Conservation (phyloP, 1,140 invertebrate species). For the Sweltsa coloradensis region DNA sequence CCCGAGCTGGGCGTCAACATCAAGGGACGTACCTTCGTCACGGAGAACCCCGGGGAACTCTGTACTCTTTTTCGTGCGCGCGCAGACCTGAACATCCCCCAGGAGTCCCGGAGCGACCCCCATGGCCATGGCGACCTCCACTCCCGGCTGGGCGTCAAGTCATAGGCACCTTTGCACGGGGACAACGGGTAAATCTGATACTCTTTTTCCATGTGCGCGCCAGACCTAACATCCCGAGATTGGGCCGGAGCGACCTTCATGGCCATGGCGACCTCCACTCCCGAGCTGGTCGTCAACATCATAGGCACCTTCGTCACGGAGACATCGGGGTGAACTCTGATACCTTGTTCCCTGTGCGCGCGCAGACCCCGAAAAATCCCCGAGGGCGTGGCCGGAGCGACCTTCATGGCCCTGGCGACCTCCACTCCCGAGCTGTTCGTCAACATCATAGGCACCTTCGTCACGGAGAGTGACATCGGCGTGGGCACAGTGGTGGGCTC, state of each 20-base stretch:
- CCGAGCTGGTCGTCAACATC: constrained; percentile 81
- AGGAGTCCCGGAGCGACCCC: constrained; percentile 86
- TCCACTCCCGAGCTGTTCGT: constrained; percentile 85
- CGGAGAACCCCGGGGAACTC: too few species aligned
- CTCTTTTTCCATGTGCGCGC: neutral
- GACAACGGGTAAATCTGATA: too few species aligned
- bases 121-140: constrained; percentile 80
- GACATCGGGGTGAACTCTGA: constrained; percentile 27
- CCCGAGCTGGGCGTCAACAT: too few species aligned
- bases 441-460: constrained; percentile 70
- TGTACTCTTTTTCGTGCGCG: too few species aligned
- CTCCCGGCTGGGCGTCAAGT: too few species aligned
- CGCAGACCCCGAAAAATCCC: too few species aligned
- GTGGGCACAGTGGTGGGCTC: constrained; percentile 80
- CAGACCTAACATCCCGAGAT: constrained; percentile 41
- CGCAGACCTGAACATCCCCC: too few species aligned
- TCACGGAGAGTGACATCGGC: constrained; percentile 65
- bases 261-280: constrained; percentile 78
- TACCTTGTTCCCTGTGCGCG: neutral
- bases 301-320: constrained; percentile 68
- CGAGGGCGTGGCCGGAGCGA: constrained; percentile 77
- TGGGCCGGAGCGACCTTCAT: constrained; percentile 87
- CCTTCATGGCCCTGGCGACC: constrained; percentile 83
- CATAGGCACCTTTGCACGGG: too few species aligned
- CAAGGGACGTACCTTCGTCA: too few species aligned